Conservation (phyloP, 2,113 vertebrate genomes). For the Pitta sordida region DNA sequence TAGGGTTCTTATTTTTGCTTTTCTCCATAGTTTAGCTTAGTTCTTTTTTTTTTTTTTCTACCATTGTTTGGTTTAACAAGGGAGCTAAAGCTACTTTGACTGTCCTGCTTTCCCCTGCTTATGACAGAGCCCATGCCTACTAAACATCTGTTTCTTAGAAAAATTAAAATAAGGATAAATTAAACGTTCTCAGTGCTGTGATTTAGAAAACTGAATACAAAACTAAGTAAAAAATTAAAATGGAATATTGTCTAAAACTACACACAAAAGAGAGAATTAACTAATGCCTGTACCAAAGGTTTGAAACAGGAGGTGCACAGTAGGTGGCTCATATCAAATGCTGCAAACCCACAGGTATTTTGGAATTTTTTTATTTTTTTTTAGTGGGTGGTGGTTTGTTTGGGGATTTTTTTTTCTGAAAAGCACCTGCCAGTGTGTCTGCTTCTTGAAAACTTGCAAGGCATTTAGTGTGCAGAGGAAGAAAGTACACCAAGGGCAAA, state of each 20-base stretch:
- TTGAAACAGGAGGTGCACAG: neutral
- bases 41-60: neutral
- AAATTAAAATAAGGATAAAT: neutral
- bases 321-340: neutral
- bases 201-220: neutral
- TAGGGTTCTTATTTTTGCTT: conserved; percentile 53
- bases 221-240: neutral
- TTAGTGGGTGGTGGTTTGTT: neutral
- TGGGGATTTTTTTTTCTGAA: neutral
- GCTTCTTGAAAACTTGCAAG: neutral
- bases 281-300: neutral
- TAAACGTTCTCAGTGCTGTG: neutral
- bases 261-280: neutral
- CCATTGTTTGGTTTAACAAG: conserved; percentile 32
- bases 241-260: neutral
- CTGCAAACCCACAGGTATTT: neutral
- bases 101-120: neutral
- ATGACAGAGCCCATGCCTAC: neutral
- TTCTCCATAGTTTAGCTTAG: conserved; percentile 21
- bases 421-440: neutral
- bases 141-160: neutral
- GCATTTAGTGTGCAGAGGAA: neutral
- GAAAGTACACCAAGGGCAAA: neutral
- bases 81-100: neutral
- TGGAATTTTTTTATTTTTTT: neutral